Evolutionary conservation across 2,888 invertebrate species (phyloP).

Genomic region (Chloromyia formosa): DNA sequence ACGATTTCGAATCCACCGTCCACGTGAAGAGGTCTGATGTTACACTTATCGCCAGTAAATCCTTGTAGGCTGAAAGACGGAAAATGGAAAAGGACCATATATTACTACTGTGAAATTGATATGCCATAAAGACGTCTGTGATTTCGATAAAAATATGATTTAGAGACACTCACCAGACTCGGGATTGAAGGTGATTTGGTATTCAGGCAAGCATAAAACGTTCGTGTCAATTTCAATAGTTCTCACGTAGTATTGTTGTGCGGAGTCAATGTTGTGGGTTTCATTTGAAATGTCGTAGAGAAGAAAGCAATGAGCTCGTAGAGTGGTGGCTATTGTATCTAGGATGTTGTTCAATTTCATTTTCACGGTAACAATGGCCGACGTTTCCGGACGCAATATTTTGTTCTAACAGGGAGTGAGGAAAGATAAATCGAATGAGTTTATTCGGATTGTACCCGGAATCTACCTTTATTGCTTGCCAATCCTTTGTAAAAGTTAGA

Average conservation of each 20-base stretch:
- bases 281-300: constrained; percentile 39
- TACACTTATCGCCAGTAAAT: constrained; percentile 47
- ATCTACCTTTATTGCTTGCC: constrained; percentile 46
- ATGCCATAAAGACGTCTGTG: not conserved
- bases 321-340: not conserved
- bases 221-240: constrained; percentile 44
- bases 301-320: constrained; percentile 36
- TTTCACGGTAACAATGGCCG: constrained; percentile 41
- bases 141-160: not conserved
- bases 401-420: constrained; percentile 18
- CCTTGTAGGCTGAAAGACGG: constrained; percentile 41
- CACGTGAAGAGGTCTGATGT: constrained; percentile 37
- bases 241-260: constrained; percentile 44
- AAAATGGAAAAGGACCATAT: not conserved
- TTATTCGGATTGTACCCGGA: not conserved
- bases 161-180: constrained; percentile 37
- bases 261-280: not conserved
- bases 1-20: constrained; percentile 20
- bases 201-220: constrained; percentile 42
- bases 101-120: not conserved
- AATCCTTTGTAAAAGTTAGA: constrained; percentile 45
- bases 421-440: constrained; percentile 2
- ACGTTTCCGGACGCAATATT: constrained; percentile 44
- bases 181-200: constrained; percentile 39
- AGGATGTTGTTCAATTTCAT: constrained; percentile 38